Conservation (phyloP, 2,797 vertebrate genomes). For the Acropternis orthonyx region DNA sequence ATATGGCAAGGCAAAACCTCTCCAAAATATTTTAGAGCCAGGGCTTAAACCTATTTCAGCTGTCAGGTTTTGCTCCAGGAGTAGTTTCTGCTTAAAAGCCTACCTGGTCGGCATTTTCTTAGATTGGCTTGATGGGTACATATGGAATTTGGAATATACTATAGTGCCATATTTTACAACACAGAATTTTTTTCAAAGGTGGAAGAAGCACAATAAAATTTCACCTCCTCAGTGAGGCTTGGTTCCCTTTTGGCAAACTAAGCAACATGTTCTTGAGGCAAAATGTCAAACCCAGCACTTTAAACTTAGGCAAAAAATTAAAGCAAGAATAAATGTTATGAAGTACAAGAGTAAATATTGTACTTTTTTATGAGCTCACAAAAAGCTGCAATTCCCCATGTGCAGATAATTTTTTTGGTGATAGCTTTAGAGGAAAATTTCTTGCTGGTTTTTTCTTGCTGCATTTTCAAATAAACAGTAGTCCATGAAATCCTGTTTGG, state of each 20-base stretch:
- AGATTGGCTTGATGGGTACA: not conserved
- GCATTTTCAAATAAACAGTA: not conserved
- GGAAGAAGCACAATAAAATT: not conserved
- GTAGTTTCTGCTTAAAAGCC: not conserved
- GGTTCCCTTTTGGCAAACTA: not conserved
- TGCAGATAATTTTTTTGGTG: not conserved
- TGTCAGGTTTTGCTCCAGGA: not conserved
- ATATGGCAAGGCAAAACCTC: not conserved
- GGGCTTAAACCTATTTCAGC: not conserved
- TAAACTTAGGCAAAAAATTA: not conserved
- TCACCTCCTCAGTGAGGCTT: not conserved
- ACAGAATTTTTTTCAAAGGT: not conserved
- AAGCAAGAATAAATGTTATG: not conserved
- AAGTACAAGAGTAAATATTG: not conserved
- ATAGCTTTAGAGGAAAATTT: not conserved
- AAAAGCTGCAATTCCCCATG: not conserved
- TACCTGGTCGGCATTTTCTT: not conserved
- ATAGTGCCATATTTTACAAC: not conserved
- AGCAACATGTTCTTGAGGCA: not conserved
- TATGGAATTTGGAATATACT: not conserved
- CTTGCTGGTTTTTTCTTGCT: not conserved
- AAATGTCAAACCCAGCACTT: conserved; percentile 8
- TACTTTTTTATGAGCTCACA: not conserved
- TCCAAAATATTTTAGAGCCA: not conserved
- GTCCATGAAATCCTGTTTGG: not conserved